These are phyloP conservation scores for Nestor notabilis DNA, from an alignment of 2,113 vertebrate species.

Conservation along the genomic window DNA sequence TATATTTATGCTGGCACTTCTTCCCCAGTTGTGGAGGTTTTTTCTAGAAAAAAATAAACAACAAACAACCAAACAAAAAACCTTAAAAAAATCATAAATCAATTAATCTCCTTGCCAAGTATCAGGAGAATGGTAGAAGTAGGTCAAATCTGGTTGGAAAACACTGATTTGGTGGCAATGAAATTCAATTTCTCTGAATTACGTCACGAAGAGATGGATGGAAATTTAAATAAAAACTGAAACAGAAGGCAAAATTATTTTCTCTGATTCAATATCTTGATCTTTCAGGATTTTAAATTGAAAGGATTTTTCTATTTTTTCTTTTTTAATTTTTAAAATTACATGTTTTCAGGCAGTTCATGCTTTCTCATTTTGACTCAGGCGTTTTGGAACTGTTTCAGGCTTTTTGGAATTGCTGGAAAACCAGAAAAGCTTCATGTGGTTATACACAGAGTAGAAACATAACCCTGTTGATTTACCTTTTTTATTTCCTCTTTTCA, in stretches of 20 bases:
- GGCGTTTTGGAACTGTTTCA: conserved; percentile 13
- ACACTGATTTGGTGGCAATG: not conserved
- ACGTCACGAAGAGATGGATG: conserved; percentile 13
- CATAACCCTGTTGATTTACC: not conserved
- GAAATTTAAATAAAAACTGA: conserved; percentile 36
- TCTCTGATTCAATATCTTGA: conserved; percentile 16
- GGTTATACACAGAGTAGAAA: conserved; percentile 12
- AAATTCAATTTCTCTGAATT: conserved; percentile 18
- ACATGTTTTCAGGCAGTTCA: not conserved
- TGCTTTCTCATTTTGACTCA: conserved; percentile 10
- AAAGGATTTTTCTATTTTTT: conserved; percentile 24
- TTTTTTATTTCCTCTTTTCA: conserved; percentile 27
- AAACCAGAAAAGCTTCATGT: conserved; percentile 7
- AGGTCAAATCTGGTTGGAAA: not conserved
- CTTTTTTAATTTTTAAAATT: conserved; percentile 14
- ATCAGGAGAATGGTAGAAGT: not conserved
- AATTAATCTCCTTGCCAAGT: not conserved
- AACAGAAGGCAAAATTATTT: conserved; percentile 17
- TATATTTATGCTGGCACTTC: not conserved
- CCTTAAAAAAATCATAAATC: not conserved
- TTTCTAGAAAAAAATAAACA: not conserved
- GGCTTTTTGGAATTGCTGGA: not conserved
- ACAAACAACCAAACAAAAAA: too few relatives aligned
- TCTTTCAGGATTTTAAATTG: conserved; percentile 12
- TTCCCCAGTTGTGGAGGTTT: not conserved